Conservation (phyloP, 2,888 invertebrate species). For the Apodemia hepburni region DNA sequence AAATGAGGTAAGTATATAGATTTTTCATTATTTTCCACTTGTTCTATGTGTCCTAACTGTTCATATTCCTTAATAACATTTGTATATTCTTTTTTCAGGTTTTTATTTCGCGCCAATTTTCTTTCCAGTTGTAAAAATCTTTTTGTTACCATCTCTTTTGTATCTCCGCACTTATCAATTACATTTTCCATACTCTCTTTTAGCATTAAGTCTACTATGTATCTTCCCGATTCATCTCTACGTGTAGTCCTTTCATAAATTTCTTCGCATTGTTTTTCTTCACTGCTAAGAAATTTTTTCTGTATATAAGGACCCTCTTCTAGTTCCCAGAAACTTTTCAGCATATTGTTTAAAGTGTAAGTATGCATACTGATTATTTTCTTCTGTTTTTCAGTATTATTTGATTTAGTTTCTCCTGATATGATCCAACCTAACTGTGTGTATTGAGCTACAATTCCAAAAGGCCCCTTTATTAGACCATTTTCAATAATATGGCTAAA, state of each 20-base stretch:
- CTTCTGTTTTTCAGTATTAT: neutral
- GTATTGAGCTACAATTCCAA: conserved; percentile 27
- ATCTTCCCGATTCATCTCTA: neutral
- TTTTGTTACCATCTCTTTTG: neutral
- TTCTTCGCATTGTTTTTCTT: neutral
- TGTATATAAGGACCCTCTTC: neutral
- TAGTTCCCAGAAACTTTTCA: neutral
- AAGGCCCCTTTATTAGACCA: conserved; percentile 27
- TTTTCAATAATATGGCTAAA: conserved; percentile 30
- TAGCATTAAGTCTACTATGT: neutral
- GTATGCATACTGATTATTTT: neutral
- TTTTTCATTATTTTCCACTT: neutral
- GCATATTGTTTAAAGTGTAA: neutral
- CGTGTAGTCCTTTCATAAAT: neutral
- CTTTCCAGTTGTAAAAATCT: conserved; percentile 6
- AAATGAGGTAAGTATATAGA: conserved; percentile 32
- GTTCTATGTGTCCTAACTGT: conserved; percentile 30
- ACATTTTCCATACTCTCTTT: neutral
- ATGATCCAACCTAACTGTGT: conserved; percentile 34
- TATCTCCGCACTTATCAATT: neutral
- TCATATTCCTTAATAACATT: conserved; percentile 29
- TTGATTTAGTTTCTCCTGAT: conserved; percentile 24
- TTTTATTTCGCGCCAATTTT: conserved; percentile 21
- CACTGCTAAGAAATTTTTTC: neutral
- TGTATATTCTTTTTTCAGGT: conserved; percentile 27